phyloP scores from a whole-genome alignment of 2,113 vertebrate genomes.

The Zingel zingel region DNA sequence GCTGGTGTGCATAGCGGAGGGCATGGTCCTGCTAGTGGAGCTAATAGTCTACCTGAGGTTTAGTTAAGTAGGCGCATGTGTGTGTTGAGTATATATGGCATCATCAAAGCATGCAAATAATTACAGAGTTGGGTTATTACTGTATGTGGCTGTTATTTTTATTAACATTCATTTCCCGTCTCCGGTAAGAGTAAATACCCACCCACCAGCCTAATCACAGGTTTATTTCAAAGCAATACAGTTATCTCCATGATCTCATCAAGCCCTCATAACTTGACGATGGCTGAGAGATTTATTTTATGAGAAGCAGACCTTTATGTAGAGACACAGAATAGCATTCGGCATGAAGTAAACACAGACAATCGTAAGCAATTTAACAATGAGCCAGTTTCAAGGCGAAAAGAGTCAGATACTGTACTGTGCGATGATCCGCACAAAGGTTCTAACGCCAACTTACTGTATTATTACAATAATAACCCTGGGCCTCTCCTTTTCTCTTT shows the following conservation, averaged over 20 bases:
- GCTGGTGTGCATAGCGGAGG: conserved; percentile 38
- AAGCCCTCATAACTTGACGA: conserved; percentile 83
- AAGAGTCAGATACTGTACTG: neutral
- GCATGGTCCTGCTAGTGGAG: conserved; percentile 55
- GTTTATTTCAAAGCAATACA: conserved; percentile 88
- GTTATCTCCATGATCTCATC: conserved; percentile 90
- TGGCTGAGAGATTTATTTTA: conserved; percentile 69
- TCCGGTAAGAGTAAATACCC: conserved; percentile 87
- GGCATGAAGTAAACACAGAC: conserved; percentile 36
- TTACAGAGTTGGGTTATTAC: conserved; percentile 88
- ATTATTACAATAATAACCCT: conserved; percentile 22
- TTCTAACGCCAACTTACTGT: neutral
- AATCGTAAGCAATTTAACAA: conserved; percentile 28
- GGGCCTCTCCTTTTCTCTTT: conserved; percentile 14
- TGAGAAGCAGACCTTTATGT: conserved; percentile 47
- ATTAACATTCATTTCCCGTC: conserved; percentile 93
- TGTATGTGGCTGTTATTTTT: conserved; percentile 90
- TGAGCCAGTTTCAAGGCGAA: conserved; percentile 12
- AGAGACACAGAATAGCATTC: neutral
- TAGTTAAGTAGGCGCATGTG: conserved; percentile 68
- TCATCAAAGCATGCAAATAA: conserved; percentile 84
- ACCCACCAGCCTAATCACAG: conserved; percentile 91
- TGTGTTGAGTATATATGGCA: conserved; percentile 67
- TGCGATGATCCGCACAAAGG: neutral
- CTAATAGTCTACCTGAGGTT: conserved; percentile 74